Percentiles rank a stretch among this genome's conserved stretches.
Conservation (phyloP, 2,113 vertebrate species). For the Sitta europaea region DNA sequence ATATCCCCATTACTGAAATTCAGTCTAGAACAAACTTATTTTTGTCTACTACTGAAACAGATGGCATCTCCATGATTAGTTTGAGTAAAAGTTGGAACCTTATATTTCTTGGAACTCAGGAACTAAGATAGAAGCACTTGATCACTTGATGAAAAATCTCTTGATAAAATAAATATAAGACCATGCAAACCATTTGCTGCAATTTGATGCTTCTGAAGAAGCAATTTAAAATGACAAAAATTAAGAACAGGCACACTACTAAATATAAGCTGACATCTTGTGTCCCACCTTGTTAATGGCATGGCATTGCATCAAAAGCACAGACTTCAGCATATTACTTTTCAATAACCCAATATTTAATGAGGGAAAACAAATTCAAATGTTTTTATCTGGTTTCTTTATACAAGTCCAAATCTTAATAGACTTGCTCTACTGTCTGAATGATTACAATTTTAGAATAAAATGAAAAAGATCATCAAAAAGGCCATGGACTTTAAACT, state of each 20-base stretch:
- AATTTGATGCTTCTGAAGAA: not conserved
- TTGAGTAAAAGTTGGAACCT: not conserved
- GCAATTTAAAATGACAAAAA: not conserved
- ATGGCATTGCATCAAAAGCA: not conserved
- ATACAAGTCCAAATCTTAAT: not conserved
- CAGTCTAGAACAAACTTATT: not conserved
- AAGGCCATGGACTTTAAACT: no score
- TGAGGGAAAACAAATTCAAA: not conserved
- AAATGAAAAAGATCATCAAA: not conserved
- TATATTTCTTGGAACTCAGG: not conserved
- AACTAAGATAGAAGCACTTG: not conserved
- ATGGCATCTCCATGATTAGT: not conserved
- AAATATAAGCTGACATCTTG: not conserved
- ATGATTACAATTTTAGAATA: not conserved
- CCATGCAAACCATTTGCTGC: not conserved
- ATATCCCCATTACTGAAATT: not conserved
- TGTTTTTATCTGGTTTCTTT: not conserved
- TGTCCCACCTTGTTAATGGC: not conserved
- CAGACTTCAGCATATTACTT: not conserved
- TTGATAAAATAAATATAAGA: not conserved
- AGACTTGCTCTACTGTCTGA: not conserved
- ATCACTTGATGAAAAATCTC: not conserved
- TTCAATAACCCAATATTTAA: not conserved
- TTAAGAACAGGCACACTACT: not conserved
- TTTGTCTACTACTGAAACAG: not conserved